A percentile compares a stretch with the other conserved stretches of the same genome.
phyloP scores from a whole-genome alignment of 2,888 invertebrate species.

The Timema podura region DNA sequence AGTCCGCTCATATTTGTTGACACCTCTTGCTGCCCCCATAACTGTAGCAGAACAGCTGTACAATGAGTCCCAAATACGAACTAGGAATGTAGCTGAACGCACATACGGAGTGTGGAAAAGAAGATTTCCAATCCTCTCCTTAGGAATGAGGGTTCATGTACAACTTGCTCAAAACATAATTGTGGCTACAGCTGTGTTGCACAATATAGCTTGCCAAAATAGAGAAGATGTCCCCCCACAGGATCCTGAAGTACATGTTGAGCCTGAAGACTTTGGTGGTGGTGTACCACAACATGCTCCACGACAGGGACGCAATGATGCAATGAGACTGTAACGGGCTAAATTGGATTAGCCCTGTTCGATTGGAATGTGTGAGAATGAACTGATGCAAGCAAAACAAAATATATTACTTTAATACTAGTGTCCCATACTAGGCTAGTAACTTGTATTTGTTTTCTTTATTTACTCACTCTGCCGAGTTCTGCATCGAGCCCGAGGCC shows the following conservation, averaged over 20 bases:
- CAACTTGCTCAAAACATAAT: slow-evolving; percentile 18
- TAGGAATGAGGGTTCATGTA: slow-evolving; percentile 17
- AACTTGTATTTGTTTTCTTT: too few species aligned
- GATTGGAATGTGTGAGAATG: too few species aligned
- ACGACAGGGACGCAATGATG: too few species aligned
- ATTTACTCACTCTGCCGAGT: too few species aligned
- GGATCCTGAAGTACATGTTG: neutral
- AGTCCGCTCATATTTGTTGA: slow-evolving; percentile 31
- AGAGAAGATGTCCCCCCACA: slow-evolving; percentile 21
- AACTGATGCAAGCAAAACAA: too few species aligned
- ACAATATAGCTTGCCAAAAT: slow-evolving; percentile 24
- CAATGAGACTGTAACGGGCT: too few species aligned
- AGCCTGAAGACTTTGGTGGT: too few species aligned
- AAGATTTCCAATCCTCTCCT: slow-evolving; percentile 24
- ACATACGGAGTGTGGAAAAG: slow-evolving; percentile 33
- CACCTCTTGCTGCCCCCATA: slow-evolving; percentile 33
- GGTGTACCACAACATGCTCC: too few species aligned
- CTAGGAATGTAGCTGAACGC: slow-evolving; percentile 34
- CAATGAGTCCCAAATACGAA: slow-evolving; percentile 35
- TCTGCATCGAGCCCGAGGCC: too few species aligned
- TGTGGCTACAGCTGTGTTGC: slow-evolving; percentile 26
- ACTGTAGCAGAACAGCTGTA: slow-evolving; percentile 24
- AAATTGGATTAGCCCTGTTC: too few species aligned
- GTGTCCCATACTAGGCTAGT: too few species aligned
- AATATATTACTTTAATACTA: too few species aligned